A percentile compares a stretch with the other conserved stretches of the same genome.
These are phyloP conservation scores for Xanthia icteritia DNA, from an alignment of 2,888 invertebrate genomes.

Conservation along the genomic window DNA sequence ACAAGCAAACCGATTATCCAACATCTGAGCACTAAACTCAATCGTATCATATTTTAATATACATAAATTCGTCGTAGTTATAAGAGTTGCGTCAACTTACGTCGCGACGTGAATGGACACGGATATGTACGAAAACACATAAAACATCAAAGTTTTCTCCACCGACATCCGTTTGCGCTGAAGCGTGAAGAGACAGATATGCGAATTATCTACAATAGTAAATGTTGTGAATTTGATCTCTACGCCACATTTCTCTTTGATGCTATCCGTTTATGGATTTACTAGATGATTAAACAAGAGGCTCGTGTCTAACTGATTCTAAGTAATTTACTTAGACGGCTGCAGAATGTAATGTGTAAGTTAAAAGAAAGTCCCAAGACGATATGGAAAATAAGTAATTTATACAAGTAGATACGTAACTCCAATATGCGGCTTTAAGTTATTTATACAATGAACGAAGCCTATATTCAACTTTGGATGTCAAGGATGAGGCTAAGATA, in stretches of 20 bases:
- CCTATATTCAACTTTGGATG: neutral
- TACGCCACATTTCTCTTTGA: conserved; percentile 54
- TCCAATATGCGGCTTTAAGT: neutral
- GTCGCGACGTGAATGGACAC: conserved; percentile 44
- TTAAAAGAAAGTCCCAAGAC: conserved; percentile 2
- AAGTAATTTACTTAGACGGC: conserved; percentile 9
- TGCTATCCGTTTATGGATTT: conserved; percentile 48
- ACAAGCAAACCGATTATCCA: conserved; percentile 38
- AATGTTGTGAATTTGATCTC: conserved; percentile 57
- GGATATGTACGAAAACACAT: conserved; percentile 66
- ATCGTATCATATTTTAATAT: conserved; percentile 46
- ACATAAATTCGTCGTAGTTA: conserved; percentile 53
- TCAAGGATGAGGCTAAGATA: neutral
- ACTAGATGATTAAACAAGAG: conserved; percentile 42
- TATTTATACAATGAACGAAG: neutral
- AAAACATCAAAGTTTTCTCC: conserved; percentile 78
- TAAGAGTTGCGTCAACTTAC: conserved; percentile 30
- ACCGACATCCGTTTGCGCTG: conserved; percentile 73
- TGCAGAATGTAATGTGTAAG: neutral
- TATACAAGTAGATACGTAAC: neutral
- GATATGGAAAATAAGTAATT: conserved; percentile 10
- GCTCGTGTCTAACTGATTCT: conserved; percentile 25
- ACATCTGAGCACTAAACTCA: conserved; percentile 31
- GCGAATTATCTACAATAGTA: conserved; percentile 60
- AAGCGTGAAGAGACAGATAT: conserved; percentile 62